These are phyloP conservation scores for Proterorhinus semilunaris DNA, from an alignment of 2,113 vertebrate species.

Conservation along the genomic window DNA sequence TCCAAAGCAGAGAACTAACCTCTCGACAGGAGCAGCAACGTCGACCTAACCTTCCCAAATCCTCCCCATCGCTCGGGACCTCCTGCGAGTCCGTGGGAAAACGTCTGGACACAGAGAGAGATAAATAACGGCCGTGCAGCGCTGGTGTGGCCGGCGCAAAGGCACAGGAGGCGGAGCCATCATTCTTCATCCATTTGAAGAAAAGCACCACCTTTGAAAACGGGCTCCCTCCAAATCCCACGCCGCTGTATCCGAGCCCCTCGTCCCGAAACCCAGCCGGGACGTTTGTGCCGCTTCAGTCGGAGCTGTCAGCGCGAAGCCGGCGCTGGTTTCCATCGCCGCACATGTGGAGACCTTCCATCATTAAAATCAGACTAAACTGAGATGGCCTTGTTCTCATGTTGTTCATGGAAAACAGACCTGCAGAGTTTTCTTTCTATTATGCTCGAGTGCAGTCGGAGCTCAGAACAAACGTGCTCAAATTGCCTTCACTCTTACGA, in stretches of 20 bases:
- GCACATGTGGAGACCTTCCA: conserved; percentile 79
- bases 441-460: too few species aligned
- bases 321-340: conserved; percentile 74
- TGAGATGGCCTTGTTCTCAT: too few species aligned
- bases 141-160: conserved; percentile 14
- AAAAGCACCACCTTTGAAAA: conserved; percentile 18
- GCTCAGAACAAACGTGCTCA: too few species aligned
- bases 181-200: conserved; percentile 21
- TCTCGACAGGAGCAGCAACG: too few species aligned
- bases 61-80: too few species aligned
- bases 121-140: background rate
- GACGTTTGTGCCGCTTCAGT: conserved; percentile 73
- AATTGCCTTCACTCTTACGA: too few species aligned
- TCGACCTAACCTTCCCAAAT: background rate
- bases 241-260: conserved; percentile 46
- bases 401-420: too few species aligned
- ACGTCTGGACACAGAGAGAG: background rate
- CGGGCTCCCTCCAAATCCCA: background rate
- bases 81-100: background rate
- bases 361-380: conserved; percentile 53
- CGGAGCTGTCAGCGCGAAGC: conserved; percentile 69
- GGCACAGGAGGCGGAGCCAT: background rate
- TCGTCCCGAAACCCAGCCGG: conserved; percentile 64
- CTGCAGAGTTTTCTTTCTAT: too few species aligned
- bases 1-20: too few species aligned